Evolutionary conservation across 1,140 invertebrate genomes (phyloP), one percentile per base, ranked within the genome.

Genomic region (Mya arenaria): DNA sequence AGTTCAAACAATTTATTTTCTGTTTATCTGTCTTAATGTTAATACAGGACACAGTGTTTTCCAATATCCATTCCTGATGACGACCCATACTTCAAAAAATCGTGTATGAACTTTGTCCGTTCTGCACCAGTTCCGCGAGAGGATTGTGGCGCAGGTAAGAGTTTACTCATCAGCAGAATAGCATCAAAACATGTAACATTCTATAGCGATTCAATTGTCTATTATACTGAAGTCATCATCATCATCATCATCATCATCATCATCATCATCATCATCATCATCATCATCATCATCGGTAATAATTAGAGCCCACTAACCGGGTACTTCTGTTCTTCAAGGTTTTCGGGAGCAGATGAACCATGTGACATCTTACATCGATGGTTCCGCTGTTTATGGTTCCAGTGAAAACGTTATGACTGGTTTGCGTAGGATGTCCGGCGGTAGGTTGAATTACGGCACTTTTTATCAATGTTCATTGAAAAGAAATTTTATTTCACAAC

Each of bases 61-160:
- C 97, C 98, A 92, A 98, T 99, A 83, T 91, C 94, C 39, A 96
- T 99, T 32, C 97, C 97, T 0, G 95, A 96, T 68, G 96, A 98
- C 89, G 98, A 99, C 92, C 97, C 97, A 88, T 98, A 98, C 94
- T 98, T 97, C 94, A 94, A 92, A 6, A 92, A 93, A 69, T 89
- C 91, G 0, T 95, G 95, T 82, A 86, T 93, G 84, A 90, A 92
- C 56, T 92, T 93, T 71, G 96, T 97, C 0, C 92, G 97, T 55
- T 97, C 97, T 13, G 52, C 84, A 19, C 84, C 84, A 6, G 77
- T 80, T 6, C 71, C 84, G 5, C 65, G 74, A 37, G 44, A 68
- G 25, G 73, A 84, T 15, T 88, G 87, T 66, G 25, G 39, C 23
- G 79, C 82, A 52, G 85, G 87, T 88, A 74, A 82, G 30, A 19